These are phyloP conservation scores for Meleagris gallopavo DNA, from an alignment of 2,113 vertebrate species.

Conservation along the genomic window DNA sequence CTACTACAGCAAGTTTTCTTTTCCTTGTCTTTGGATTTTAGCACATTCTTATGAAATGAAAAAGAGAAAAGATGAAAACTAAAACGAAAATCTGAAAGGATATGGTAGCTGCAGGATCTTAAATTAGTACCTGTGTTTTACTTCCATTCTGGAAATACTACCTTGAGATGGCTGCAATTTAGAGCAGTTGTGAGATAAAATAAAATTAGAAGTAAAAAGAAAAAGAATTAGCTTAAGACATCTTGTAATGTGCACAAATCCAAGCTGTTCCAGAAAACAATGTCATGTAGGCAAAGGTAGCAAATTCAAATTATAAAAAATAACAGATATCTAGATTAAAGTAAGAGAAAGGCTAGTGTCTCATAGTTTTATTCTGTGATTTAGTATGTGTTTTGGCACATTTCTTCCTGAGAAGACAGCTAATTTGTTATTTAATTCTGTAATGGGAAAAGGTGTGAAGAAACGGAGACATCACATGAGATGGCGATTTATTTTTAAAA, in stretches of 20 bases:
- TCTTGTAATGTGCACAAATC: background rate
- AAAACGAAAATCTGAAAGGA: background rate
- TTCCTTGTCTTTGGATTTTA: background rate
- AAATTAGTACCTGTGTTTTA: background rate
- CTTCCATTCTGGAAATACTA: background rate
- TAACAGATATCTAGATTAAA: background rate
- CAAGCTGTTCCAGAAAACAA: background rate
- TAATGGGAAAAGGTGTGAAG: background rate
- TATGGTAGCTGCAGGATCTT: background rate
- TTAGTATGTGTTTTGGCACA: background rate
- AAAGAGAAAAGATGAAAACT: background rate
- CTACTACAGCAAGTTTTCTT: background rate
- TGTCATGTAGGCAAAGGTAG: background rate
- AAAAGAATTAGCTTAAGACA: background rate
- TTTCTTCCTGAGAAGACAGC: slow-evolving; percentile 1
- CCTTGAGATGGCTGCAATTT: background rate
- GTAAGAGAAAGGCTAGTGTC: background rate
- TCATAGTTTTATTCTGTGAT: background rate
- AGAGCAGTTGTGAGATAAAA: background rate
- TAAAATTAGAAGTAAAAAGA: background rate
- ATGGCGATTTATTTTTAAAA: background rate
- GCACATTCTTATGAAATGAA: background rate
- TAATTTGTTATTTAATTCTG: background rate
- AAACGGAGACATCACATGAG: background rate
- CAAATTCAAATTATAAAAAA: background rate